Base-by-base conservation (phyloP, 2,888 invertebrate genomes). In the Scaptodrosophila latifasciaeformis region DNA sequence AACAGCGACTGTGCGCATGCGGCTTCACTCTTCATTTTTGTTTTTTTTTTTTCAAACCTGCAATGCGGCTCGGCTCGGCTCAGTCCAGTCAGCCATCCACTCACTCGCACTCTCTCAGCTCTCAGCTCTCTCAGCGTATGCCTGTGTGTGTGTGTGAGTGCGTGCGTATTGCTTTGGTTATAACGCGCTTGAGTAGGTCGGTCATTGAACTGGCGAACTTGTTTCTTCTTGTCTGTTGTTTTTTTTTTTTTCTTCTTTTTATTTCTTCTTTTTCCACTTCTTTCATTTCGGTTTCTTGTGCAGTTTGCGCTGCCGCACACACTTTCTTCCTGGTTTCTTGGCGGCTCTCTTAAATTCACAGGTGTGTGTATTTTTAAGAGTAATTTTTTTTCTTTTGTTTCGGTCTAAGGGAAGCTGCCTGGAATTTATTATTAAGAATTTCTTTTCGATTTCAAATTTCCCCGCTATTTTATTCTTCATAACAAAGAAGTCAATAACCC, bases 141-240 rank as follows among this genome's bases (percentile, higher is more conserved):
- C 2, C 39, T 35, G 15, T 44, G 2, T 37, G 51, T 48, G 31
- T 59, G 40, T 56, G 54, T 45, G 29, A 46, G 46, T 57, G 40
- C 55, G 54, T 50, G 40, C 53, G 54, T 52, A 57, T 67, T 65
- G 69, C 59, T 70, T 68, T 69, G 62, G 66, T 68, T 70, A 70
- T 70, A 82, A 70, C 82, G 81, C 84, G 86, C 86, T 84, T 86
- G 86, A 87, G 86, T 87, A 87, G 86, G 86, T 87, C 86, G 86
- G 86, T 86, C 86, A 83, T 86, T 86, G 84, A 86, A 84, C 85
- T 84, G 74, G 74, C 83, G 78, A 84, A 84, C 83, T 84, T 84
- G 82, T 82, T 82, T 81, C 71, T 72, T 67, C 55, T 69, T 66
- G 19, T 30, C 21, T 31, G 49, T 44, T 53, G 53, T 43, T 47